Evolutionary conservation across 2,888 invertebrate species (phyloP), one percentile per base, ranked within the genome.

Genomic region (Spialia ferax): DNA sequence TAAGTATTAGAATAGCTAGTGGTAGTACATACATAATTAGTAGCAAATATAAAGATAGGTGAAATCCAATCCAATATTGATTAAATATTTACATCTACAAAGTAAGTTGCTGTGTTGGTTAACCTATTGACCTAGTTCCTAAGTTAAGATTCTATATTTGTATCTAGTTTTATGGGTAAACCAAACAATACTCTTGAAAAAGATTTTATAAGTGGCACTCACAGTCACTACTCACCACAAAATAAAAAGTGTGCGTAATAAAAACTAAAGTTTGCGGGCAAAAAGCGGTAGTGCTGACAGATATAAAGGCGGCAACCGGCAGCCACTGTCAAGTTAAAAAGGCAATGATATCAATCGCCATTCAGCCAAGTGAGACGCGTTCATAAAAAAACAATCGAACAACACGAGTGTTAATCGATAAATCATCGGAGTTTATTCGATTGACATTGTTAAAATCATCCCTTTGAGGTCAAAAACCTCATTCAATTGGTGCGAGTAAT

Each of bases 391-490:
- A 65, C 65, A 50, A 66, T 52, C 38, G 48, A 57, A 61, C 68
- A 65, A 48, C 50, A 23, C 55, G 62, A 71, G 70, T 69, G 71
- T 63, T 68, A 70, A 70, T 72, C 73, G 70, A 77, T 77, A 78
- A 78, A 77, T 77, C 74, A 73, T 73, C 59, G 55, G 50, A 64
- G 54, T 73, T 75, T 68, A 75, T 74, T 75, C 74, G 78, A 76
- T 79, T 77, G 77, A 71, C 78, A 79, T 83, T 78, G 82, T 83
- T 81, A 87, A 85, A 82, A 86, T 79, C 84, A 86, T 85, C 84
- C 87, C 82, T 77, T 73, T 70, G 77, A 81, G 88, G 83, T 87
- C 86, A 85, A 83, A 82, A 86, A 87, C 85, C 87, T 82, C 82
- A 75, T 79, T 81, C 87, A 89, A 89, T 89, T 84, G 84, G 77